Conservation (phyloP, 2,113 vertebrate genomes). For the Riparia riparia region DNA sequence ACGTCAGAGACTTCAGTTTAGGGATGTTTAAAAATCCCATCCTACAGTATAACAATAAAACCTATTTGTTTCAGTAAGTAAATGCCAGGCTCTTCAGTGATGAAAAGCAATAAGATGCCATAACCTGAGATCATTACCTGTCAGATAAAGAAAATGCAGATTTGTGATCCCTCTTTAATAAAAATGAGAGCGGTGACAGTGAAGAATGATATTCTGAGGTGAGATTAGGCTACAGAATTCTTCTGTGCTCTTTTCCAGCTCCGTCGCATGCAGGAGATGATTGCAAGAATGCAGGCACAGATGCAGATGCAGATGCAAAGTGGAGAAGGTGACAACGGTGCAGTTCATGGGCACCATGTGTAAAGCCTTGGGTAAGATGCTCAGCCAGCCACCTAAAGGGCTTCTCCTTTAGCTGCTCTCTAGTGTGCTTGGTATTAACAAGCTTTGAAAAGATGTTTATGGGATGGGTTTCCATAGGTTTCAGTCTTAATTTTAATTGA, state of each 20-base stretch:
- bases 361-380: constrained; percentile 54
- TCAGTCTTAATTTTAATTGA: background rate
- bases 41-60: background rate
- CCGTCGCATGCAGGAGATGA: constrained; percentile 98
- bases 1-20: background rate
- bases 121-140: background rate
- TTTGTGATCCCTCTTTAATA: background rate
- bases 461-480: background rate
- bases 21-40: background rate
- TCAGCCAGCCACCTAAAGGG: background rate
- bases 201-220: background rate
- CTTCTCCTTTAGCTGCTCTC: background rate
- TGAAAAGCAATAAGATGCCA: background rate
- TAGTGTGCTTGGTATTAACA: background rate
- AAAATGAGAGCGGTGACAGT: background rate
- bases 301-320: constrained; percentile 91
- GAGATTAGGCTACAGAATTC: background rate
- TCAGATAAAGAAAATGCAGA: background rate
- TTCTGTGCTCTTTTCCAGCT: constrained; percentile 76
- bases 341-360: constrained; percentile 72
- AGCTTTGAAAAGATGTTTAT: background rate
- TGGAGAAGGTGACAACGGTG: constrained; percentile 77
- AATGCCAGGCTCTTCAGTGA: background rate
- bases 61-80: background rate
- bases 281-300: constrained; percentile 95